Evolutionary conservation across 2,113 vertebrate species (phyloP).

Genomic region (Chitala chitala): DNA sequence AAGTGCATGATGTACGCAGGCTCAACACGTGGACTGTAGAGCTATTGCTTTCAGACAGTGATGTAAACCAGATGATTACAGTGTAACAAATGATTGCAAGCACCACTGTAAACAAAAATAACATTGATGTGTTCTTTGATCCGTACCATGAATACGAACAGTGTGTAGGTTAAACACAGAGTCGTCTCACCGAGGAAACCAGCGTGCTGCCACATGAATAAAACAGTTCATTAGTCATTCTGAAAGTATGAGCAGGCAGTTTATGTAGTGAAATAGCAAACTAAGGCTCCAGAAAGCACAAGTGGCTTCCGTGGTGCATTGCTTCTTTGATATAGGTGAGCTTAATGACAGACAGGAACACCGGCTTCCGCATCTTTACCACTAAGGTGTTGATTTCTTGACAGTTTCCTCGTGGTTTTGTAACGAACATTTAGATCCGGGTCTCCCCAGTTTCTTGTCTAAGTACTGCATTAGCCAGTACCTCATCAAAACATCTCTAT

Average conservation of each 20-base stretch:
- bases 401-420: not conserved
- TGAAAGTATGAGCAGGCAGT: conserved; percentile 25
- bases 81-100: no score
- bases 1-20: no score
- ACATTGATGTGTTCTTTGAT: not conserved
- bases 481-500: not conserved
- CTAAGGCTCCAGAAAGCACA: not conserved
- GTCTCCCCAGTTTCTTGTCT: not conserved
- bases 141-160: no score
- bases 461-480: no score
- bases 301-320: not conserved
- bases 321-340: not conserved
- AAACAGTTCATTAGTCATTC: conserved; percentile 1
- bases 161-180: not conserved
- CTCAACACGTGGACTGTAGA: no score
- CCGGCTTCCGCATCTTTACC: conserved; percentile 7
- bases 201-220: conserved; percentile 5
- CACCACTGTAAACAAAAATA: no score
- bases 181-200: not conserved
- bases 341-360: not conserved
- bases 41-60: no score
- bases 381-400: not conserved
- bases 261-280: not conserved
- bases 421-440: not conserved
- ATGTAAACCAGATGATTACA: no score